These are phyloP conservation scores for Hypercompe scribonia DNA, from an alignment of 2,888 invertebrate species.

Conservation along the genomic window DNA sequence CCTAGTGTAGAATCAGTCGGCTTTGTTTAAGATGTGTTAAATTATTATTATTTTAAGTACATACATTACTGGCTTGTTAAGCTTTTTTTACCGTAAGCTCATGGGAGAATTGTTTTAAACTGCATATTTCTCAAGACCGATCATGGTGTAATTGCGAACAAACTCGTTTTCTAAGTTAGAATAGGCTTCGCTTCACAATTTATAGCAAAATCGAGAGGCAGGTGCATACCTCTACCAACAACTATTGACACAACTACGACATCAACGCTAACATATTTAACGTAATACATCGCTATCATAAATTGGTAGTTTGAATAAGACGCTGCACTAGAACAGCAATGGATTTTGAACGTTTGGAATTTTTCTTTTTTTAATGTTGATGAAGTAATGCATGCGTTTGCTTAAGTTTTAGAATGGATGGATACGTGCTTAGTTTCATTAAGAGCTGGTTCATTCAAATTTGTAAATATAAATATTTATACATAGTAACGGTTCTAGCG, in stretches of 20 bases:
- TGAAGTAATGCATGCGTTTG: constrained; percentile 22
- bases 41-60: background rate
- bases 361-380: constrained; percentile 12
- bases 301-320: background rate
- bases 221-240: constrained; percentile 45
- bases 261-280: constrained; percentile 23
- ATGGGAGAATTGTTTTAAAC: constrained; percentile 42
- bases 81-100: constrained; percentile 38
- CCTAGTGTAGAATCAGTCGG: too few relatives aligned
- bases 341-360: constrained; percentile 12
- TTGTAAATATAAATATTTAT: constrained; percentile 24
- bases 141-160: constrained; percentile 52
- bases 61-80: background rate
- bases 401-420: constrained; percentile 33
- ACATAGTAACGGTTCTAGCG: constrained; percentile 21
- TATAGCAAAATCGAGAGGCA: constrained; percentile 57
- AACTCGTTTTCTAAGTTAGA: constrained; percentile 61
- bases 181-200: constrained; percentile 45
- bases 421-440: constrained; percentile 30
- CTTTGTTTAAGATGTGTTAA: too few relatives aligned
- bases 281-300: constrained; percentile 32
- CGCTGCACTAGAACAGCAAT: constrained; percentile 22
- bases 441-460: constrained; percentile 24
- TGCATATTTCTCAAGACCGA: constrained; percentile 53
- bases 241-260: constrained; percentile 19